Base-by-base conservation (phyloP, 2,113 vertebrate genomes). In the Nannospalax galili region DNA sequence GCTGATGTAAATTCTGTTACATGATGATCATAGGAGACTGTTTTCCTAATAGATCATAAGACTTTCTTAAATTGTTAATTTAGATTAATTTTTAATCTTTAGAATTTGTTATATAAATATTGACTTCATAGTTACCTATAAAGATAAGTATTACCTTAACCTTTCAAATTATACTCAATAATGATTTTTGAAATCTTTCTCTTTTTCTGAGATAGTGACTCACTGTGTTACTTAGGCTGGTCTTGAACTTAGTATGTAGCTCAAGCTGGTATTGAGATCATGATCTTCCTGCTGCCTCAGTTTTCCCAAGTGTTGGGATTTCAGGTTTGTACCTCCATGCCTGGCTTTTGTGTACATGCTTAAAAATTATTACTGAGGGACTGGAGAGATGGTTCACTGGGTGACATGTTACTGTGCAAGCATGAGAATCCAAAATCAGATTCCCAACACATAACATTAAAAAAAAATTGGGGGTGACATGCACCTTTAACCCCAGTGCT, bases 41-140 rank as follows among this genome's bases (percentile, higher is more conserved):
- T 93, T 94, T 96, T 74, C 64, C 35, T 40, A 26, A 19, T 8
- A 4, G n/a, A 77, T 74, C 8, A 70, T 89, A 42, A 65, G 32
- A 80, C 17, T 92, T 92, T 40, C 64, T 84, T 93, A 48, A 79
- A 40, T 78, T n/a, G n/a, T n/a, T n/a, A n/a, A n/a, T n/a, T n/a
- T n/a, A n/a, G n/a, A n/a, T n/a, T n/a, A n/a, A 81, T 81, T 94
- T 90, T 93, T 92, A 32, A 88, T 28, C 84, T 90, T 87, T 10
- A 79, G 40, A 45, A 37, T 65, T 56, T n/a, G 11, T 52, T 65
- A 0, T 42, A 15, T 60, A 80, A 74, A 93, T 92, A 77, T 26
- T 15, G 72, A 77, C 37, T 64, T 58, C 48, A n/a, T 16, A 42
- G 20, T 88, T 90, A 82, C 8, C 45, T 58, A 32, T 11, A 88